A percentile compares a stretch with the other conserved stretches of the same genome.
Evolutionary conservation across 2,888 invertebrate genomes (phyloP).

Genomic region (Drosophila meridionalis): DNA sequence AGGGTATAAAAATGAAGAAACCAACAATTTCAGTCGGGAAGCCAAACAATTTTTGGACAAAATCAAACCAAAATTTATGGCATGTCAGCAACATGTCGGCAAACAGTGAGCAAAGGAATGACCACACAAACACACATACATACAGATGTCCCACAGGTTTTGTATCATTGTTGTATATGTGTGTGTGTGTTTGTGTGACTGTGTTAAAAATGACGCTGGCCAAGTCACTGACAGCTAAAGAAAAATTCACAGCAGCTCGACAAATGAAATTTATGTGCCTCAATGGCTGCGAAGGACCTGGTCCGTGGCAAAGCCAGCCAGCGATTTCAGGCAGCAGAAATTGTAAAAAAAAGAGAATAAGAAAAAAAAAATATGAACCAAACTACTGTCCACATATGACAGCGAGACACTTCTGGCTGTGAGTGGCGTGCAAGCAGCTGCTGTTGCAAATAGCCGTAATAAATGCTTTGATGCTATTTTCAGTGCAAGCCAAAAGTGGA

Average conservation of each 20-base stretch:
- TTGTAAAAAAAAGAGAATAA: constrained; percentile 1
- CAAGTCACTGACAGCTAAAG: constrained; percentile 61
- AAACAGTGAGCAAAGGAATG: constrained; percentile 23
- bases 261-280: constrained; percentile 52
- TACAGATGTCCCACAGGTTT: not conserved
- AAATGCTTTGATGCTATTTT: constrained; percentile 80
- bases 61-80: constrained; percentile 67
- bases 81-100: constrained; percentile 55
- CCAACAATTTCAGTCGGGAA: constrained; percentile 32
- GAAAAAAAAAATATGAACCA: not conserved
- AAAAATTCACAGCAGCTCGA: constrained; percentile 39
- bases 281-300: constrained; percentile 35
- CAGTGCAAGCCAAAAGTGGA: constrained; percentile 73
- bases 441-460: constrained; percentile 64
- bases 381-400: constrained; percentile 47
- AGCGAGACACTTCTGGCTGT: constrained; percentile 39
- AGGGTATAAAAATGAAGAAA: constrained; percentile 20
- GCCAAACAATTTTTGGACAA: constrained; percentile 32
- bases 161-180: not conserved
- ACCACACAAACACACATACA: constrained; percentile 1
- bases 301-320: not conserved
- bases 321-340: not conserved
- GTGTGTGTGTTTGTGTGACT: constrained; percentile 14
- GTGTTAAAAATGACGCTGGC: constrained; percentile 64
- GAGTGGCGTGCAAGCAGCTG: constrained; percentile 25